Evolutionary conservation across 2,113 vertebrate genomes (phyloP).

Genomic region (Hemichromis elongatus): DNA sequence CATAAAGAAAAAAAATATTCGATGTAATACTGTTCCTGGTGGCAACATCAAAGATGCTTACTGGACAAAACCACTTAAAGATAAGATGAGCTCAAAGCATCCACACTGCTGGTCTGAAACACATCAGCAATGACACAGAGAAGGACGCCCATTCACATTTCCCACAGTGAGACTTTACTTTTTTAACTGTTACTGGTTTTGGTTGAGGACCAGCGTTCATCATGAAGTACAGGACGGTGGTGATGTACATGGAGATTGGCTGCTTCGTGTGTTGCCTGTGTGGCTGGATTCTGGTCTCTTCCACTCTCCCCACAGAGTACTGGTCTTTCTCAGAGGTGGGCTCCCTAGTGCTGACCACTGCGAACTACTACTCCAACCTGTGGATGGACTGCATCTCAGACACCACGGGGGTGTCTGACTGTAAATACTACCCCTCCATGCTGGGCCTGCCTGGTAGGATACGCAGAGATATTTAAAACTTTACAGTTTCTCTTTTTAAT

Average conservation of each 20-base stretch:
- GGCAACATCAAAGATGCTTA: conserved; percentile 54
- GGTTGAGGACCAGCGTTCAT: background rate
- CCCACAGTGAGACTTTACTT: background rate
- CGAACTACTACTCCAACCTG: conserved; percentile 88
- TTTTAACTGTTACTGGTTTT: background rate
- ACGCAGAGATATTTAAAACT: background rate
- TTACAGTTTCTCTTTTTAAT: background rate
- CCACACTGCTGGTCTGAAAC: background rate
- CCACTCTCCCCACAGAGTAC: conserved; percentile 88
- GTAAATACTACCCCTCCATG: conserved; percentile 91
- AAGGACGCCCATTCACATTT: background rate
- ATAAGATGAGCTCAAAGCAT: conserved; percentile 25
- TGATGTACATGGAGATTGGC: conserved; percentile 82
- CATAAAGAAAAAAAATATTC: background rate
- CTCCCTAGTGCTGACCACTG: conserved; percentile 83
- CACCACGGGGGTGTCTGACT: conserved; percentile 89
- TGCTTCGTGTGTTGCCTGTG: conserved; percentile 81
- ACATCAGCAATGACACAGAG: background rate
- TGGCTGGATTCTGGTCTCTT: conserved; percentile 88
- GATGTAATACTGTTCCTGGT: background rate
- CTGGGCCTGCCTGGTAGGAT: conserved; percentile 85
- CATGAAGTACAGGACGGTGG: conserved; percentile 62
- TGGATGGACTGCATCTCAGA: conserved; percentile 92
- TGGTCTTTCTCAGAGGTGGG: conserved; percentile 90
- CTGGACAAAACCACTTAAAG: conserved; percentile 41